phyloP scores from a whole-genome alignment of 1,140 invertebrate genomes.

The Plodia interpunctella region DNA sequence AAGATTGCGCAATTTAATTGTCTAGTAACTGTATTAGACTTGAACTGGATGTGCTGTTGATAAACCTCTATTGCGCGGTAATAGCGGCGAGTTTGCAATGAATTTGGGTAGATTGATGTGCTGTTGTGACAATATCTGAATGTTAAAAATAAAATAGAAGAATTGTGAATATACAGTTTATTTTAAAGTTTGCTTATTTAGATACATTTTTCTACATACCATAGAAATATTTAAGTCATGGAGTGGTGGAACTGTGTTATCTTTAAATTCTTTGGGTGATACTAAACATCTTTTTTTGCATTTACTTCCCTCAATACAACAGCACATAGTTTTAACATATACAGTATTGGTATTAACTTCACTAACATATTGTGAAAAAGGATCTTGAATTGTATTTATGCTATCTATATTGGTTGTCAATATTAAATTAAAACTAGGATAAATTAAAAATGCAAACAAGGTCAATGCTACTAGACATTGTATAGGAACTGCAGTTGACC shows the following conservation, averaged over 20 bases:
- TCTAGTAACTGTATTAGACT: too few relatives aligned
- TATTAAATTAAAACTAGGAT: conserved; percentile 88
- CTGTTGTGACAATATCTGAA: too few relatives aligned
- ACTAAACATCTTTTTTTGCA: conserved; percentile 41
- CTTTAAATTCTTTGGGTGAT: conserved; percentile 29
- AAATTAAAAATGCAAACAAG: conserved; percentile 88
- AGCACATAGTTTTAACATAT: conserved; percentile 36
- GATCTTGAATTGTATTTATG: conserved; percentile 84
- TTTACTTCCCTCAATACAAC: conserved; percentile 52
- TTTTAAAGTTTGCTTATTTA: conserved; percentile 26
- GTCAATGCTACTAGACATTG: conserved; percentile 84
- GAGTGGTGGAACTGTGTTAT: conserved; percentile 56
- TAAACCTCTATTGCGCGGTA: too few relatives aligned
- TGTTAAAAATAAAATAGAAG: too few relatives aligned
- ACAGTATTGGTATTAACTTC: conserved; percentile 21
- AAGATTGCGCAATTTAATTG: too few relatives aligned
- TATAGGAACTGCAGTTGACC: conserved; percentile 91
- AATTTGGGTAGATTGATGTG: too few relatives aligned
- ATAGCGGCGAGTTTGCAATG: too few relatives aligned
- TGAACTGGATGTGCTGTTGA: too few relatives aligned
- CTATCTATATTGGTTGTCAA: conserved; percentile 86
- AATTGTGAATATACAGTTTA: not conserved
- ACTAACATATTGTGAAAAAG: conserved; percentile 36
- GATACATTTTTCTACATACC: conserved; percentile 67
- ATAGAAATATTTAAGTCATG: conserved; percentile 66